phyloP scores from a whole-genome alignment of 2,888 invertebrate species.

The Latheticus oryzae region DNA sequence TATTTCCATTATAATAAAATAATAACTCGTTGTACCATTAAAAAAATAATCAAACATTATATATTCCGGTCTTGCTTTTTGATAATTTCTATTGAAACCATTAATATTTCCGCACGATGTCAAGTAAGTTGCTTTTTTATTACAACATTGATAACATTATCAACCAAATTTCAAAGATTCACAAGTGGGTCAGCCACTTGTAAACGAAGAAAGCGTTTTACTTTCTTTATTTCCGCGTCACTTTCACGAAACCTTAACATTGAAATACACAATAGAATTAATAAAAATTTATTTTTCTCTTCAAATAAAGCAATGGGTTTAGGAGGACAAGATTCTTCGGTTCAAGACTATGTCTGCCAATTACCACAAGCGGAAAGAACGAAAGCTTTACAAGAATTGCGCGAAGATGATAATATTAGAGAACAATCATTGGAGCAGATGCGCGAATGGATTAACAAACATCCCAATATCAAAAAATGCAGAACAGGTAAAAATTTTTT shows the following conservation, averaged over 20 bases:
- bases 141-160: slow-evolving; percentile 1
- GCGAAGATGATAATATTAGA: slow-evolving; percentile 82
- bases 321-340: slow-evolving; percentile 60
- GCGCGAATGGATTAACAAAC: slow-evolving; percentile 85
- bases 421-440: slow-evolving; percentile 82
- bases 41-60: slow-evolving; percentile 26
- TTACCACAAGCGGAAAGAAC: slow-evolving; percentile 71
- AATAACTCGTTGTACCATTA: slow-evolving; percentile 5
- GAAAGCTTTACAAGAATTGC: slow-evolving; percentile 77
- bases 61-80: slow-evolving; percentile 26
- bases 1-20: slow-evolving; percentile 14
- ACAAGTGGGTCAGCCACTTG: slow-evolving; percentile 32
- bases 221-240: slow-evolving; percentile 56
- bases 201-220: slow-evolving; percentile 54
- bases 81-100: neutral
- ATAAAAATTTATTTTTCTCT: no score
- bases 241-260: slow-evolving; percentile 52
- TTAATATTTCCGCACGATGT: slow-evolving; percentile 24
- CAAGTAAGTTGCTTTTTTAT: slow-evolving; percentile 20
- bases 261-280: slow-evolving; percentile 26
- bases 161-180: neutral
- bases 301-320: slow-evolving; percentile 60
- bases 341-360: slow-evolving; percentile 60
- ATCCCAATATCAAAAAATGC: slow-evolving; percentile 84
- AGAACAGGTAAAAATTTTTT: slow-evolving; percentile 80